Evolutionary conservation across 2,888 invertebrate genomes (phyloP).

Genomic region (Julus scandinavius): DNA sequence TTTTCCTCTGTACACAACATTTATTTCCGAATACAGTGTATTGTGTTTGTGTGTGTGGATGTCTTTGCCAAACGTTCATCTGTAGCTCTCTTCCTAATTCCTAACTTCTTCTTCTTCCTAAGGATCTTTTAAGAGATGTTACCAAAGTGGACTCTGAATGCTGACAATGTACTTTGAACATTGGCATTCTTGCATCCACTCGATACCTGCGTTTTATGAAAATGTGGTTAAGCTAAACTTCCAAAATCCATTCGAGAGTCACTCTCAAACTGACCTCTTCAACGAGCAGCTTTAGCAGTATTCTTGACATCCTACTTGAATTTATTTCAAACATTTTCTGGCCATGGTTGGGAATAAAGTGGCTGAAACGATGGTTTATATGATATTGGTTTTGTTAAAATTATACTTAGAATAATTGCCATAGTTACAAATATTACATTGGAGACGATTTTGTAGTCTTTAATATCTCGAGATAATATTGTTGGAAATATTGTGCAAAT

Average conservation of each 20-base stretch:
- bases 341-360: not conserved
- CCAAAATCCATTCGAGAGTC: not conserved
- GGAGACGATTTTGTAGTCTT: too few relatives aligned
- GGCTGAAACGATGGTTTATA: not conserved
- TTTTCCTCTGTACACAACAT: not conserved
- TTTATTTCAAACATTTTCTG: not conserved
- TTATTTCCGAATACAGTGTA: not conserved
- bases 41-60: not conserved
- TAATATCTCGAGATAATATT: too few relatives aligned
- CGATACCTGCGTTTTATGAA: not conserved
- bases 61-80: not conserved
- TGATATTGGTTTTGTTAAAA: too few relatives aligned
- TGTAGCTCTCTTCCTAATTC: not conserved
- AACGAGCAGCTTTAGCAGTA: not conserved
- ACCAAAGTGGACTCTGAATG: not conserved
- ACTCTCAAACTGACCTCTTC: not conserved
- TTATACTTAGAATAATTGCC: too few relatives aligned
- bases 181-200: conserved; percentile 1
- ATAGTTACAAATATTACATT: too few relatives aligned
- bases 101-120: not conserved
- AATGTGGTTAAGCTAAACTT: not conserved
- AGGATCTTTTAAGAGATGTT: conserved; percentile 17
- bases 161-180: not conserved
- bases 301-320: not conserved
- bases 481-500: too few relatives aligned